These are phyloP conservation scores for Tragulus kanchil DNA, from an alignment of 2,113 vertebrate genomes.

Conservation along the genomic window DNA sequence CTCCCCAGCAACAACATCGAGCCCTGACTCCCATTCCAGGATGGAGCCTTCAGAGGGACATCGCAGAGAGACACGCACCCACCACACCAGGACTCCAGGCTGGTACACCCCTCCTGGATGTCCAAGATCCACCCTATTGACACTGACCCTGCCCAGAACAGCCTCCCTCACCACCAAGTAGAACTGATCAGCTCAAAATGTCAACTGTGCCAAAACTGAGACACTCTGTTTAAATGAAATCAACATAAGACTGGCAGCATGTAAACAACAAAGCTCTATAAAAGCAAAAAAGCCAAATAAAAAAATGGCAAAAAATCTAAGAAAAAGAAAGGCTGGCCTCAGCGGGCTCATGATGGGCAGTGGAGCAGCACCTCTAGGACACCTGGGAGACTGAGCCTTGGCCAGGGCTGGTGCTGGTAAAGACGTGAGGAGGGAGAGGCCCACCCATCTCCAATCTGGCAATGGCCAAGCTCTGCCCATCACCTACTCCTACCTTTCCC, in stretches of 20 bases:
- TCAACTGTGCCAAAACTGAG: neutral
- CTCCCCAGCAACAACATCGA: neutral
- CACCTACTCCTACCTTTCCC: neutral
- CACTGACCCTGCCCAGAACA: neutral
- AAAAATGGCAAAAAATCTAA: too few species aligned
- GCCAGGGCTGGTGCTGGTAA: too few species aligned
- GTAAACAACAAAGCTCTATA: too few species aligned
- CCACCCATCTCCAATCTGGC: neutral
- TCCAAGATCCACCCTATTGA: fast-evolving
- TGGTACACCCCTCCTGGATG: neutral
- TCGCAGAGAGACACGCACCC: neutral
- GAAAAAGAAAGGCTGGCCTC: neutral
- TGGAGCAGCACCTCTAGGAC: neutral
- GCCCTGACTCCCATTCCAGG: neutral
- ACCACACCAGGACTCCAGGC: neutral
- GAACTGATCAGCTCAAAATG: neutral
- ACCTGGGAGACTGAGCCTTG: neutral
- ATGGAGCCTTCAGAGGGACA: neutral
- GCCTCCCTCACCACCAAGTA: neutral
- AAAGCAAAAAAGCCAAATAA: too few species aligned
- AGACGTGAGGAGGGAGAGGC: neutral
- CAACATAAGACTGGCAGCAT: neutral
- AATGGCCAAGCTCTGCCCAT: neutral
- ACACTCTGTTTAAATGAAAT: neutral
- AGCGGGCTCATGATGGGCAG: neutral